Evolutionary conservation across 2,888 invertebrate genomes (phyloP), one percentile per base, ranked within the genome.

Genomic region (Eupithecia centaureata): DNA sequence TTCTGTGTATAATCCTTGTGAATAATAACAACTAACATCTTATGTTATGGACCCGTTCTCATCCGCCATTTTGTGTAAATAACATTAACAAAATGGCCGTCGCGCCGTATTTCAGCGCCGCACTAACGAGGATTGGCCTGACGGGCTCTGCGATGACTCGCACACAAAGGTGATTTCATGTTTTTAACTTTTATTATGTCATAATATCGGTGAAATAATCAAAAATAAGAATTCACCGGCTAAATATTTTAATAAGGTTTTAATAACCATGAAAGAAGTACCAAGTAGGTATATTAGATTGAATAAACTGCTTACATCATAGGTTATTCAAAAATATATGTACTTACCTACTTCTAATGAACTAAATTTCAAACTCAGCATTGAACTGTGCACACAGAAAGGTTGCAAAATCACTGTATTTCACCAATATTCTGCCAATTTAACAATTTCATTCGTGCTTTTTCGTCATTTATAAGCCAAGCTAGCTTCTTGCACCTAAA

Each of bases 91-190:
- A 87, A 76, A 86, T 86, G 87, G 87, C 85, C 82, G 89, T n/a
- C 63, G 66, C 57, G 70, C 66, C 63, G 65, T 81, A 82, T 90
- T 89, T 80, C 91, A 90, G 92, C 77, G 83, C 81, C 82, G 83
- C 86, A 86, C 88, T 92, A 91, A 90, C 88, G 90, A 82, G 80
- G 91, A 89, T 85, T 88, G 89, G 86, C 88, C 89, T 80, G 91
- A 89, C 83, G 90, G 89, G 84, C 86, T 83, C 79, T 86, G 81
- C 86, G 92, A 92, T 85, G 92, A 92, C 87, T 86, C 86, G 80
- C 90, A 91, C 80, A 91, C 92, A 61, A 92, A 93, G 92, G 92
- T 93, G 92, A 93, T 78, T 57, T 88, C 81, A 83, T 75, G 72
- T 80, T 78, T 81, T 13, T 62, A 38, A 33, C 22, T 22, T 65